Evolutionary conservation across 2,888 invertebrate species (phyloP).

Genomic region (Melanotus villosus): DNA sequence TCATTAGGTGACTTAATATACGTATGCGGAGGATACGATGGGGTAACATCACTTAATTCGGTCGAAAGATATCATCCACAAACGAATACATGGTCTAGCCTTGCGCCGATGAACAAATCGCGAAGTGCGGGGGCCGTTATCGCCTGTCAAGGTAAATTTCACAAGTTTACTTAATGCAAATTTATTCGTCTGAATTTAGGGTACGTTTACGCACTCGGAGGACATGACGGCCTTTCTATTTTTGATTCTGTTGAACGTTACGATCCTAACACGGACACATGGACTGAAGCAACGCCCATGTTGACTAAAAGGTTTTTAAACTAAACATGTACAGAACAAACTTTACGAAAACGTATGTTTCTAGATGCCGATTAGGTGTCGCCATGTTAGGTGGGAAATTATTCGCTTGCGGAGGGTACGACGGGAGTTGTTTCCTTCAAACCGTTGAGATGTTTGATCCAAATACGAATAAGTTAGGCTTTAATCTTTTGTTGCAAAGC

Average conservation of each 20-base stretch:
- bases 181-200: constrained; percentile 66
- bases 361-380: constrained; percentile 86
- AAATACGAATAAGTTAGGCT: constrained; percentile 75
- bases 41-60: constrained; percentile 84
- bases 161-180: neutral
- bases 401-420: constrained; percentile 89
- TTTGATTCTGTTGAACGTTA: constrained; percentile 90
- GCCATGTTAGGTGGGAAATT: constrained; percentile 86
- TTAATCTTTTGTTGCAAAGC: too few species aligned
- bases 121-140: constrained; percentile 68
- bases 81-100: constrained; percentile 80
- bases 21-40: constrained; percentile 90
- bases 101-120: constrained; percentile 80
- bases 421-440: constrained; percentile 86
- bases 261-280: constrained; percentile 80
- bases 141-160: constrained; percentile 66
- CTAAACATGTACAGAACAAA: too few species aligned
- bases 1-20: constrained; percentile 85
- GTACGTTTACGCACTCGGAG: constrained; percentile 86
- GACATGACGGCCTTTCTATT: constrained; percentile 90
- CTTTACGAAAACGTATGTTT: too few species aligned
- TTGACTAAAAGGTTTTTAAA: constrained; percentile 79
- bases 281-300: constrained; percentile 86
- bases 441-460: constrained; percentile 88
- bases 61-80: constrained; percentile 87